These are phyloP conservation scores for Drosophila sulfurigaster DNA, from an alignment of 1,140 invertebrate genomes.

Conservation along the genomic window DNA sequence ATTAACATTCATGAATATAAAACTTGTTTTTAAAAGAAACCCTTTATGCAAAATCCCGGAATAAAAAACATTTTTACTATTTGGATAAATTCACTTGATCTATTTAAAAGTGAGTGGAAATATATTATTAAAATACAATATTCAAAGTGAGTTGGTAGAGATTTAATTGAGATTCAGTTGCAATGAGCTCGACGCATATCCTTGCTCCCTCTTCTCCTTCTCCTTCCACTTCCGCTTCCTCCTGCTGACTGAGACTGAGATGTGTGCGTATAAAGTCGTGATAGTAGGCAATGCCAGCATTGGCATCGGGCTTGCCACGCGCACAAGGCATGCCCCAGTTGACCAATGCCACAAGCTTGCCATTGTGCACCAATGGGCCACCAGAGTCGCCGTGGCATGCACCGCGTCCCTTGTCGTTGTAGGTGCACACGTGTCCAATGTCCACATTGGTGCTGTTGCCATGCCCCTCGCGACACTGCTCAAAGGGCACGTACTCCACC, in stretches of 20 bases:
- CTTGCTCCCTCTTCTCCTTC: background rate
- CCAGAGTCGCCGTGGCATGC: slow-evolving; percentile 87
- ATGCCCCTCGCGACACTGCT: slow-evolving; percentile 73
- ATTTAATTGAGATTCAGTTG: slow-evolving; percentile 11
- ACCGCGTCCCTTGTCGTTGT: slow-evolving; percentile 87
- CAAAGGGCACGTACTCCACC: slow-evolving; percentile 71
- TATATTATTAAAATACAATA: too few relatives aligned
- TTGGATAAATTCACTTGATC: too few relatives aligned
- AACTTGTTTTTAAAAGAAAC: too few relatives aligned
- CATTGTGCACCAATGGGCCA: slow-evolving; percentile 85
- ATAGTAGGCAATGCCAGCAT: slow-evolving; percentile 84
- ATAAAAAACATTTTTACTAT: too few relatives aligned
- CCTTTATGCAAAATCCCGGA: too few relatives aligned
- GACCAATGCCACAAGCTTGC: slow-evolving; percentile 86
- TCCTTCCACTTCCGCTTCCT: slow-evolving; percentile 20
- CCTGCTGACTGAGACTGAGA: slow-evolving; percentile 43
- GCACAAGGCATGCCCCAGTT: slow-evolving; percentile 87
- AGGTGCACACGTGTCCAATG: slow-evolving; percentile 87
- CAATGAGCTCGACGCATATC: slow-evolving; percentile 5
- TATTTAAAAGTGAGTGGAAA: too few relatives aligned
- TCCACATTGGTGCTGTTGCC: slow-evolving; percentile 76
- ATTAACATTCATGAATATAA: too few relatives aligned
- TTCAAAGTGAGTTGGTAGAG: background rate
- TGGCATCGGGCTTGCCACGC: slow-evolving; percentile 86
- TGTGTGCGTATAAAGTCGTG: slow-evolving; percentile 85